Conservation (phyloP, 2,113 vertebrate species). For the Limnothrissa miodon region DNA sequence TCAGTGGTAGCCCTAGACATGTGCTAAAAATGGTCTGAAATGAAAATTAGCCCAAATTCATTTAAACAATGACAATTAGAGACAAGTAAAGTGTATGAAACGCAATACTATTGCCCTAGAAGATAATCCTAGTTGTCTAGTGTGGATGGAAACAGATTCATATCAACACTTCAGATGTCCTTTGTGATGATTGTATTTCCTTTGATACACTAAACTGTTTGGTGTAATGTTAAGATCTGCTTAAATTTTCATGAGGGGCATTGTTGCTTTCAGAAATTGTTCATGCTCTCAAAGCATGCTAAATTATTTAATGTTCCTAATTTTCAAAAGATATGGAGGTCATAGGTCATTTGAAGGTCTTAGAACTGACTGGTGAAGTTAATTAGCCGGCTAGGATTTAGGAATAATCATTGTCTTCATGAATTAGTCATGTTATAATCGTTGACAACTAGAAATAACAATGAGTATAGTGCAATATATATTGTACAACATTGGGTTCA, state of each 20-base stretch:
- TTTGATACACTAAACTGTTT: slow-evolving; percentile 20
- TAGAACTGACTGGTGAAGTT: not conserved
- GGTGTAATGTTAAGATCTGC: slow-evolving; percentile 20
- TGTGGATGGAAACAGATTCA: not conserved
- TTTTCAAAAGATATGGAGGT: slow-evolving; percentile 29
- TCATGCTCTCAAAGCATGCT: slow-evolving; percentile 42
- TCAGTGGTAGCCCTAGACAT: not conserved
- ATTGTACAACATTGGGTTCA: not conserved
- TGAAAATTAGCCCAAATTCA: not conserved
- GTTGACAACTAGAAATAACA: not conserved
- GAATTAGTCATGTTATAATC: not conserved
- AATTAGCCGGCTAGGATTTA: not conserved
- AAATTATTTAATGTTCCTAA: slow-evolving; percentile 48
- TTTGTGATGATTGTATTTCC: slow-evolving; percentile 19
- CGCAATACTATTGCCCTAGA: not conserved
- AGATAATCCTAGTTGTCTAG: not conserved
- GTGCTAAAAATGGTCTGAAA: not conserved
- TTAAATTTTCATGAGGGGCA: slow-evolving; percentile 55
- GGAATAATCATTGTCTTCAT: not conserved
- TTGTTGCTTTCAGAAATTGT: slow-evolving; percentile 52
- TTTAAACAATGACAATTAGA: not conserved
- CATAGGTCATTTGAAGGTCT: slow-evolving; percentile 33
- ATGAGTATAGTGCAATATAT: not conserved
- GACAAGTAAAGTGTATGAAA: not conserved
- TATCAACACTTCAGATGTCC: slow-evolving; percentile 6